Percentiles rank a stretch among this genome's conserved stretches.
phyloP scores from a whole-genome alignment of 2,113 vertebrate genomes.

The Erythrocercus mccallii region DNA sequence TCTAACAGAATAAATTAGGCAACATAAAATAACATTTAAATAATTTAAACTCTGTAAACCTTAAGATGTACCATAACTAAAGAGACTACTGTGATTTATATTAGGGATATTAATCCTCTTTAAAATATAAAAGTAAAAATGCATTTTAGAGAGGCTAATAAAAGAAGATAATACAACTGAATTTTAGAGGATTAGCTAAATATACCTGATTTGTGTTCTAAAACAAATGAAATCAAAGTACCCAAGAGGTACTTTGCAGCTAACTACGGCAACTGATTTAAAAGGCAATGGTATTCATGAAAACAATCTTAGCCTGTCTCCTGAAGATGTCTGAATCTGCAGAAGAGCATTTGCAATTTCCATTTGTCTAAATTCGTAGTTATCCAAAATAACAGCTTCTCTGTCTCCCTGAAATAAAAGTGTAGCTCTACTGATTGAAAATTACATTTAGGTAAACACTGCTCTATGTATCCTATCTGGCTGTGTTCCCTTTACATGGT shows the following conservation, averaged over 20 bases:
- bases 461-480: not conserved
- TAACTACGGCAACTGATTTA: not conserved
- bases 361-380: not conserved
- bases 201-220: slow-evolving; percentile 29
- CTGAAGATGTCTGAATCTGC: not conserved
- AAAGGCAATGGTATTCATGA: not conserved
- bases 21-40: slow-evolving; percentile 3
- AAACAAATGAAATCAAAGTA: slow-evolving; percentile 39
- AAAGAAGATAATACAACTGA: not conserved
- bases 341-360: not conserved
- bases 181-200: slow-evolving; percentile 40
- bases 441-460: not conserved
- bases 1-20: not conserved
- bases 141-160: slow-evolving; percentile 23
- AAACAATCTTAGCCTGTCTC: not conserved
- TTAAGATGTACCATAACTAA: slow-evolving; percentile 11
- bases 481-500: not conserved
- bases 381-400: not conserved
- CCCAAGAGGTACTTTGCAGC: not conserved
- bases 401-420: not conserved
- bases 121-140: slow-evolving; percentile 12
- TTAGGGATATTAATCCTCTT: slow-evolving; percentile 10
- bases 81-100: slow-evolving; percentile 27
- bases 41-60: not conserved
- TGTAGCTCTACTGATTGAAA: not conserved